Evolutionary conservation across 2,113 vertebrate genomes (phyloP), one percentile per base, ranked within the genome.

Genomic region (Octodon degus): DNA sequence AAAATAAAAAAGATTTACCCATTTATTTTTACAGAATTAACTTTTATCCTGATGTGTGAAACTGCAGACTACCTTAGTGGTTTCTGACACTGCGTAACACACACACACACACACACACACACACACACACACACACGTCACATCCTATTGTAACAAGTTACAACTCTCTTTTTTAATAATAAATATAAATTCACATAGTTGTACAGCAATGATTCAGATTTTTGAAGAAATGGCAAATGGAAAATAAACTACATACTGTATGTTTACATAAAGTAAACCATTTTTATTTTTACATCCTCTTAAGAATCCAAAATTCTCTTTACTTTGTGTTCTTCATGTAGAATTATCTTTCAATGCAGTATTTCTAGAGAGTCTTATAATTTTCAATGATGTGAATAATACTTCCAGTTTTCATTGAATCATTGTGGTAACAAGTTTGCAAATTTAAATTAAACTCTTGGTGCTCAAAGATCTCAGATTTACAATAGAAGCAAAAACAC

Each of bases 181-280:
- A 95, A 96, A 95, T 84, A 68, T 94, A 63, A 97, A 70, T 96
- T 87, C 92, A 88, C 47, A 58, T 60, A 90, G 95, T 91, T 94
- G 17, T 34, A 85, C 2, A 94, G n/a, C 34, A 86, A 63, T 86
- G 80, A 62, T 68, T 94, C 84, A 2, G 14, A 60, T 34, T 62
- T 80, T 80, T 43, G 90, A 62, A 93, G 50, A 96, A 93, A 32
- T 63, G 40, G 1, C 8, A 94, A 91, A 63, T 90, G 7, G 32
- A 82, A 96, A 95, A 88, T 90, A 85, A 55, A 19, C 27, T 74
- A 81, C 58, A 55, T 37, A 87, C 47, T 93, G 70, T 34, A 62
- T 79, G 16, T 24, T 86, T 86, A 77, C 0, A 27, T 40, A 65
- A 90, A 84, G 13, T 86, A 53, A 43, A 89, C 20, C 2, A 70